phyloP scores from a whole-genome alignment of 2,113 vertebrate species.

The Charina bottae region DNA sequence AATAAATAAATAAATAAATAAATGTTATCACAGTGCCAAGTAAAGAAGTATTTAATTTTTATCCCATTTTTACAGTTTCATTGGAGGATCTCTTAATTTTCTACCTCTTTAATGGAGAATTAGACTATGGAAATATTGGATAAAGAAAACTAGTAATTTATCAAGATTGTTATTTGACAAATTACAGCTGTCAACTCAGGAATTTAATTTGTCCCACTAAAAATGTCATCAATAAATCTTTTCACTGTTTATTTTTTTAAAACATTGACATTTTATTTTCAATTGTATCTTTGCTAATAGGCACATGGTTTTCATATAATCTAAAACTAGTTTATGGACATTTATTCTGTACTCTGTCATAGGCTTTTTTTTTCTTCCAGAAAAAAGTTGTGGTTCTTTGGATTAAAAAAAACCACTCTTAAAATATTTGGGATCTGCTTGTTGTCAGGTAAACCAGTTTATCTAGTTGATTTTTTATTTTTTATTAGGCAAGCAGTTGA shows the following conservation, averaged over 20 bases:
- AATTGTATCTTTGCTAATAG: neutral
- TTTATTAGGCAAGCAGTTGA: neutral
- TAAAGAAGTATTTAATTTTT: neutral
- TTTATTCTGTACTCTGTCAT: neutral
- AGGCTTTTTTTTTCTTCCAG: neutral
- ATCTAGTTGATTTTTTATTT: neutral
- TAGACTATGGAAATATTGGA: neutral
- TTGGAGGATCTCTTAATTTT: neutral
- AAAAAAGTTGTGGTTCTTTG: neutral
- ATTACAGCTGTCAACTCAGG: neutral
- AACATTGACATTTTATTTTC: neutral
- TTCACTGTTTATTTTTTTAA: neutral
- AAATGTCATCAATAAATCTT: neutral
- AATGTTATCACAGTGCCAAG: no score
- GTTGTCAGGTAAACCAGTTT: neutral
- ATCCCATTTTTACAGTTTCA: neutral
- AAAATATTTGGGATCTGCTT: neutral
- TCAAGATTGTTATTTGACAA: neutral
- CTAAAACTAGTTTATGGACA: neutral
- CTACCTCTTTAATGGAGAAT: neutral
- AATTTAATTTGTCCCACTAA: neutral
- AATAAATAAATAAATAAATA: no score
- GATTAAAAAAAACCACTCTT: neutral
- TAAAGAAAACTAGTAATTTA: neutral
- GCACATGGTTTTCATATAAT: neutral